Evolutionary conservation across 2,797 vertebrate species (phyloP), one percentile per base, ranked within the genome.

Genomic region (Hybognathus amarus): DNA sequence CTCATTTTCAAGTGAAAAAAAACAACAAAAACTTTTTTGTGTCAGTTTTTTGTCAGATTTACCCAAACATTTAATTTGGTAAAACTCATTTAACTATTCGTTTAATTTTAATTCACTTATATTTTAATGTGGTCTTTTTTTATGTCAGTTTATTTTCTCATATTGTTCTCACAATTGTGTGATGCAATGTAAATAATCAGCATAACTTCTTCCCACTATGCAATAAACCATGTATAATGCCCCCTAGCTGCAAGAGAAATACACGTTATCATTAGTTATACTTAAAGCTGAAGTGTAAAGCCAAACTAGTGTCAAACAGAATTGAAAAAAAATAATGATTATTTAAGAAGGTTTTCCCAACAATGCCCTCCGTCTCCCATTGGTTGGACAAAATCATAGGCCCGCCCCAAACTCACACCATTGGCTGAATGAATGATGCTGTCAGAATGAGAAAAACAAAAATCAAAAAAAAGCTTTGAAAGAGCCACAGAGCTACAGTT

Each of bases 171-270:
- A 20, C 42, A 33, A 30, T 15, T 22, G 6, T 74, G 50, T 74
- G 18, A 3, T 54, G 1, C 18, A 13, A 15, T 22, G 18, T 20
- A n/a, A 38, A 56, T 40, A 59, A 59, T 56, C 52, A n/a, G 13
- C 52, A 76, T 9, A 40, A 38, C 40, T 20, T 56, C 52, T 56
- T 45, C 6, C 40, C 38, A 70, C 22, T 24, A 40, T n/a, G 33
- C 22, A 75, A 59, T 24, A 59, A 9, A 24, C 33, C 13, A 75
- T 59, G 7, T 36, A 40, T 38, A 76, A 76, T 76, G 73, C 73
- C 52, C 73, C 52, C 73, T 76, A 76, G 73, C 52, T 75, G 73
- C 33, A 20, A 75, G 52, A 59, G 22, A 13, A 75, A 75, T n/a
- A 59, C 12, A 36, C 9, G 38, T 75, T 75, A 38, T 4, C 73